Evolutionary conservation across 2,797 vertebrate species (phyloP).

Genomic region (Rhinella marina): DNA sequence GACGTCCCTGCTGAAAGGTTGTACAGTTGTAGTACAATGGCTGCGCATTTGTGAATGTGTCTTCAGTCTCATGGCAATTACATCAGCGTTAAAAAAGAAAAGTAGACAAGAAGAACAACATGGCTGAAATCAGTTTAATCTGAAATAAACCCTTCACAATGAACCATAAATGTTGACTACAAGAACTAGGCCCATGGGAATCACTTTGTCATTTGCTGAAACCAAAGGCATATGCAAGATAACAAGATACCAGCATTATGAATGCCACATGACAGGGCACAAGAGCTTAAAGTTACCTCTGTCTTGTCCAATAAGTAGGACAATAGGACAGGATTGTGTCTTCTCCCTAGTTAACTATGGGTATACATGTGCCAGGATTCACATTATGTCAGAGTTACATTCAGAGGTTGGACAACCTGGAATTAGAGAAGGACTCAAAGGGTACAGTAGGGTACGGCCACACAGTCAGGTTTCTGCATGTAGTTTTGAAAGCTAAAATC

Average conservation of each 20-base stretch:
- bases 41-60: not conserved
- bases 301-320: too few species aligned
- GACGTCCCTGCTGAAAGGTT: not conserved
- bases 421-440: too few species aligned
- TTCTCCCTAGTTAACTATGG: not conserved
- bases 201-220: not conserved
- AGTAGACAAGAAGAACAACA: not conserved
- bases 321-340: not conserved
- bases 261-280: not conserved
- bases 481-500: too few species aligned
- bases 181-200: not conserved
- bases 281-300: not conserved
- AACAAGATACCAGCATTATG: not conserved
- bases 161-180: not conserved
- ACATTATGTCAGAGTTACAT: too few species aligned
- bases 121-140: not conserved
- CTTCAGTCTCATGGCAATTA: constrained; percentile 3
- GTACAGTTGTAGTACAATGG: not conserved
- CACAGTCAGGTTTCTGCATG: too few species aligned
- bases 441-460: too few species aligned
- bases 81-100: not conserved
- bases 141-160: not conserved
- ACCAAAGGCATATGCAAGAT: not conserved
- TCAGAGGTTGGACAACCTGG: too few species aligned
- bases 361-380: too few species aligned